Evolutionary conservation across 1,140 invertebrate genomes (phyloP).

Genomic region (Lysiphlebus fabarum): DNA sequence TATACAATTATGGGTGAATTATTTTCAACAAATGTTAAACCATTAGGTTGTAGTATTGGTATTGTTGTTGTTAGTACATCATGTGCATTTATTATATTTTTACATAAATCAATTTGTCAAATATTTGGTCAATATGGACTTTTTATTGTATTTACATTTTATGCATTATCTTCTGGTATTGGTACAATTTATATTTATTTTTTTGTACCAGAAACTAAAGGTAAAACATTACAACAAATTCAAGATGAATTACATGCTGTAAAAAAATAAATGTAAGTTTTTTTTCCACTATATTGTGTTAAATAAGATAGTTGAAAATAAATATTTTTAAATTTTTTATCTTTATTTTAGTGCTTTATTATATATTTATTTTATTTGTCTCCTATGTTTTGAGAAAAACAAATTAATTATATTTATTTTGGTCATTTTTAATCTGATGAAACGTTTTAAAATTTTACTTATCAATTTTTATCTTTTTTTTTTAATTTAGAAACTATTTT

Average conservation of each 20-base stretch:
- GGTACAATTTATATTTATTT: constrained; percentile 63
- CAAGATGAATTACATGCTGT: constrained; percentile 37
- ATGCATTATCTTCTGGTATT: no score
- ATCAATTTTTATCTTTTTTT: no score
- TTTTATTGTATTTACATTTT: constrained; percentile 65
- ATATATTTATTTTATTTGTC: neutral
- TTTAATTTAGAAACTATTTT: no score
- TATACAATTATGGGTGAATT: constrained; percentile 70
- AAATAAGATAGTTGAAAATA: no score
- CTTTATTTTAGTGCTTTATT: no score
- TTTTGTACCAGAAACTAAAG: constrained; percentile 74
- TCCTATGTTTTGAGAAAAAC: no score
- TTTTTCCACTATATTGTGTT: no score
- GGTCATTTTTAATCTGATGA: no score
- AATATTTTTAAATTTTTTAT: no score
- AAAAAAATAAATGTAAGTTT: no score
- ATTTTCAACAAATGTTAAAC: constrained; percentile 67
- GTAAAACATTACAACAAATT: constrained; percentile 67
- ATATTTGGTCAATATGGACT: constrained; percentile 62
- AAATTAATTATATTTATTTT: no score
- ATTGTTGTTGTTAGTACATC: constrained; percentile 40
- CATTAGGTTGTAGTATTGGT: constrained; percentile 63
- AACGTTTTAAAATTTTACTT: no score
- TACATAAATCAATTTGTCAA: constrained; percentile 62
- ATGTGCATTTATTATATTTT: constrained; percentile 60